Evolutionary conservation across 1,140 invertebrate species (phyloP), one percentile per base, ranked within the genome.

Genomic region (Bursaphelenchus mucronatus): DNA sequence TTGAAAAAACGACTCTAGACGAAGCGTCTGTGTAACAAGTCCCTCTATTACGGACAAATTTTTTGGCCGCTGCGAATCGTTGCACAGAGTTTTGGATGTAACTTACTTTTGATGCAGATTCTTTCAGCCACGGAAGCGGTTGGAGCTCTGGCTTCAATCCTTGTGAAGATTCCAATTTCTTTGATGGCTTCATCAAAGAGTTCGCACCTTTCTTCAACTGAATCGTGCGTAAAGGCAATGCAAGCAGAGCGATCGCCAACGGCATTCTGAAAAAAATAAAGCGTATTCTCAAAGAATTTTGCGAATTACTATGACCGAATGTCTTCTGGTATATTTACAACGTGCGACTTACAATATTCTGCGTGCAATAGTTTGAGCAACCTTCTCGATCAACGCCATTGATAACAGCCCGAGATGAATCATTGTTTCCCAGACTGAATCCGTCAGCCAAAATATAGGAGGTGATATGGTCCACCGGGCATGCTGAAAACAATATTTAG

Each of bases 361-460:
- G 66, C 17, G 65, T 17, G 45, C 66, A 68, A 49, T 68, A 68
- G 17, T 52, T 68, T 17, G 68, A 49, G 44, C 66, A 68, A 10
- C 41, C 66, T 40, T 70, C 68, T n/a, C 45, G 66, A 46, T 68
- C 66, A 11, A 69, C 47, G 13, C 65, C 51, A 13, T 57, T 57
- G 3, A 68, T 13, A 11, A 44, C 39, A 19, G 52, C 65, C 13
- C 7, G 8, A 4, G 51, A 1, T 30, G 30, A 30, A 5, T 30
- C 30, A 5, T 30, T 30, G 15, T 56, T 19, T 55, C 21, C n/a
- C 41, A 57, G 40, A n/a, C 46, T 30, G 30, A 30, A 30, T 1
- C 30, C 30, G 2, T 30, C 30, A 30, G 30, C 30, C 30, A 30
- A 30, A 5, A 30, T 30, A 5, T 30, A 30, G 30, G 30, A 30